Conservation (phyloP, 2,113 vertebrate genomes). For the Agelaius tricolor region DNA sequence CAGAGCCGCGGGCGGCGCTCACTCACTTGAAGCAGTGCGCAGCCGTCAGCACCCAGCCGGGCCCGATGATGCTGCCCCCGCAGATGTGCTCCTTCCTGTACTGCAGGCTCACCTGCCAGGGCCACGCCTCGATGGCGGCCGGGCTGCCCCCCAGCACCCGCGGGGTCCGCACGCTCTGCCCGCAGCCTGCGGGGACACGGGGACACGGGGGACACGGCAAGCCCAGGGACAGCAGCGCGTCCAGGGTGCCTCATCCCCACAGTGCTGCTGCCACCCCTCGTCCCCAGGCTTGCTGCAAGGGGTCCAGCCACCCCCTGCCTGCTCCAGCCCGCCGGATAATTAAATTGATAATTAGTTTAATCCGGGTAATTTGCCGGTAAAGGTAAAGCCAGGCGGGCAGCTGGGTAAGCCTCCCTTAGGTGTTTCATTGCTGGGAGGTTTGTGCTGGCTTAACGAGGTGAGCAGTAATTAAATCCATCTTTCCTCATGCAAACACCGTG, state of each 20-base stretch:
- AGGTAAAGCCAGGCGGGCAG: neutral
- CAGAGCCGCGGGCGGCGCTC: accelerated
- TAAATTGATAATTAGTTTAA: neutral
- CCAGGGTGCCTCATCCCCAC: accelerated
- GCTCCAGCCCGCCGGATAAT: neutral
- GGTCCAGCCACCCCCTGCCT: neutral
- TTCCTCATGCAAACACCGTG: accelerated
- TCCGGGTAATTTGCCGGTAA: neutral
- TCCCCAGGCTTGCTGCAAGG: neutral
- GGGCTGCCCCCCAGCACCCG: constrained; percentile 84
- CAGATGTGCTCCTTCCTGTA: constrained; percentile 81
- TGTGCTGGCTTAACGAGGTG: neutral
- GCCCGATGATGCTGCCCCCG: constrained; percentile 85
- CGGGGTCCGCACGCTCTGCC: constrained; percentile 21
- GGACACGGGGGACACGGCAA: neutral
- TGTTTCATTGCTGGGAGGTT: neutral
- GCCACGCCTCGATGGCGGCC: constrained; percentile 81
- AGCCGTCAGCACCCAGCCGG: constrained; percentile 80
- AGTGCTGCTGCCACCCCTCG: neutral
- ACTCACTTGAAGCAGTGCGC: constrained; percentile 86
- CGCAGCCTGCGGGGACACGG: constrained; percentile 75
- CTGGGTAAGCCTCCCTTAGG: neutral
- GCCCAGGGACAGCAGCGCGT: accelerated
- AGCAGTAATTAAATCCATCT: neutral
- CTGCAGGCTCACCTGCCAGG: constrained; percentile 93